A percentile compares a stretch with the other conserved stretches of the same genome.
Evolutionary conservation across 2,113 vertebrate genomes (phyloP).

Genomic region (Brachyhypopomus gauderio): DNA sequence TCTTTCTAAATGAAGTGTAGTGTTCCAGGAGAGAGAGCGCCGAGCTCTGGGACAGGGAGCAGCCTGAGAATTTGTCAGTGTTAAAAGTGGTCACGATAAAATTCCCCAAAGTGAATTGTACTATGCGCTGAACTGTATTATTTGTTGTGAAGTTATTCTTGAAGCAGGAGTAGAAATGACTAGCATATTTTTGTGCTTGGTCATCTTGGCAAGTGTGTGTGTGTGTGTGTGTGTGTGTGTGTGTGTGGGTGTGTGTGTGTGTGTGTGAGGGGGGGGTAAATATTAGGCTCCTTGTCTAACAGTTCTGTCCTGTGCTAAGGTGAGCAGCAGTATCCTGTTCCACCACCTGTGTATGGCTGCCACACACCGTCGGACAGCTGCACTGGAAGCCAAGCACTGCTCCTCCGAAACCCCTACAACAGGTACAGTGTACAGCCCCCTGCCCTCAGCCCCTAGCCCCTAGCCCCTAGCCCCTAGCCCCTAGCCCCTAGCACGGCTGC

Average conservation of each 20-base stretch:
- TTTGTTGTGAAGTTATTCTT: conserved; percentile 31
- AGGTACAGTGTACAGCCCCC: conserved; percentile 75
- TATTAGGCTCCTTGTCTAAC: conserved; percentile 12
- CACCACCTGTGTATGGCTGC: conserved; percentile 94
- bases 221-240: neutral
- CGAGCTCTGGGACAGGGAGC: neutral
- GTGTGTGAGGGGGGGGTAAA: neutral
- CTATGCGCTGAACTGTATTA: conserved; percentile 25
- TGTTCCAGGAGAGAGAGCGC: neutral
- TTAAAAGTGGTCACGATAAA: conserved; percentile 40
- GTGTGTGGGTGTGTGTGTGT: neutral
- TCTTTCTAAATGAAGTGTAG: conserved; percentile 32
- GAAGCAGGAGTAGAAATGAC: neutral
- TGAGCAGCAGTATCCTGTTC: conserved; percentile 93
- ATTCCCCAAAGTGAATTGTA: conserved; percentile 27
- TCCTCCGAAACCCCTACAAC: conserved; percentile 96
- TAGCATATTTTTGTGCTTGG: neutral
- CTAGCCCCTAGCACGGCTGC: no score
- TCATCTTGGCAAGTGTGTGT: neutral
- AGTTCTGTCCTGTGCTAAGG: conserved; percentile 62
- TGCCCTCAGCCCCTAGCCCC: neutral
- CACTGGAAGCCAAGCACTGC: conserved; percentile 90
- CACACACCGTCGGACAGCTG: conserved; percentile 96
- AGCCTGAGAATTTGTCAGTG: conserved; percentile 18
- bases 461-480: neutral